Evolutionary conservation across 2,888 invertebrate genomes (phyloP), one percentile per base, ranked within the genome.

Genomic region (Amaurobius ferox): DNA sequence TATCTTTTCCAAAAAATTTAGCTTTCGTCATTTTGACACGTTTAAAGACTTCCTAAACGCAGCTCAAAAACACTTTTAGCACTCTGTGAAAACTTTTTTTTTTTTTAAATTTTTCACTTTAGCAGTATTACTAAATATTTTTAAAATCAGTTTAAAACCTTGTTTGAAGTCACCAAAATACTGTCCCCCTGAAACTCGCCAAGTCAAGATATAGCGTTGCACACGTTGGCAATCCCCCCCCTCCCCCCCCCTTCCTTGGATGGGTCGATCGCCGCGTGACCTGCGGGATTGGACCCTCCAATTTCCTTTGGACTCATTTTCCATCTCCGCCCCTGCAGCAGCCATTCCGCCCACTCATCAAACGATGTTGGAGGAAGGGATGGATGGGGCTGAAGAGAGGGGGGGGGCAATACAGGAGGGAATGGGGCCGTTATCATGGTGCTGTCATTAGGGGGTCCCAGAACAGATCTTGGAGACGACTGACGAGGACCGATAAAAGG

Each of bases 241-340:
- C 61, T 61, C 23, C 11, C 61, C 13, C 67, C 39, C 16, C 35
- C 5, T 7, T 19, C 32, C 40, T 9, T n/a, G n/a, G n/a, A 23
- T 29, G 67, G 80, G 80, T 80, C 80, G 80, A 80, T 80, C 66
- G 39, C 55, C 64, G 72, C 67, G 73, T 80, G 80, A 80, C 80
- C 80, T 68, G 72, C 64, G 71, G 29, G 26, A 68, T 66, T 80
- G 67, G 67, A 73, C 80, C 73, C 73, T 68, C 55, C 55, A 55
- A 55, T 55, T 55, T 55, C 55, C 55, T 55, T 55, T 55, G 55
- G 55, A 23, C 55, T 55, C n/a, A n/a, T n/a, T 44, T n/a, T 44
- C 44, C 44, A 11, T n/a, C 16, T 16, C 16, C 44, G 23, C 55
- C 5, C 3, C 23, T 55, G 19, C 55, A 55, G 44, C 44, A 19